phyloP scores from a whole-genome alignment of 1,140 invertebrate genomes.

The Hesperophylax magnus region DNA sequence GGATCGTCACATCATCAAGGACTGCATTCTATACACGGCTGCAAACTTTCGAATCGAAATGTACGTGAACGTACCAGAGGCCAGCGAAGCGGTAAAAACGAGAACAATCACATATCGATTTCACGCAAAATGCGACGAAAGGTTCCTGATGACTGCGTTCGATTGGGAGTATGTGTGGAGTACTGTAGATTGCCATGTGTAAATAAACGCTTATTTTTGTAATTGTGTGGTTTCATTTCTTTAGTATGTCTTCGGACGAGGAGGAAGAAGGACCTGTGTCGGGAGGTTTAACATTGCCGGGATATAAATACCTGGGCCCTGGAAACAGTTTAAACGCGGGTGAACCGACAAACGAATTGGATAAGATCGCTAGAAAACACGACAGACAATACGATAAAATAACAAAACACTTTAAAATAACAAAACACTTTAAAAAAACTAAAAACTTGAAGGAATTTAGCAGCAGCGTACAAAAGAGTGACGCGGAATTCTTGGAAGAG shows the following conservation, averaged over 20 bases:
- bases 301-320: not conserved
- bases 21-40: slow-evolving; percentile 17
- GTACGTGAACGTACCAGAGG: slow-evolving; percentile 5
- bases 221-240: too few species aligned
- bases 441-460: slow-evolving; percentile 5
- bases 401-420: not conserved
- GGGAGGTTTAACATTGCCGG: not conserved
- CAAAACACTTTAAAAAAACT: not conserved
- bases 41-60: slow-evolving; percentile 5
- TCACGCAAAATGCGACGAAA: too few species aligned
- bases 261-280: not conserved
- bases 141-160: too few species aligned
- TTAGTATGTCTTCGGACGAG: slow-evolving; percentile 8
- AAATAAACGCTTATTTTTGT: too few species aligned
- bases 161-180: too few species aligned
- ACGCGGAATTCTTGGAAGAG: not conserved
- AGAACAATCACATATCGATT: not conserved
- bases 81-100: not conserved
- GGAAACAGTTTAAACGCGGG: not conserved
- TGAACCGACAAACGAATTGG: not conserved
- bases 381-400: not conserved
- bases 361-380: not conserved
- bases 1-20: slow-evolving; percentile 46
- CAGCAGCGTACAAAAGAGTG: not conserved
- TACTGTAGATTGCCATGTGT: too few species aligned